Evolutionary conservation across 37 sponge, comb jelly and placozoan genomes (phyloP), one percentile per base, ranked within the genome.

Genomic region (Oopsacas minuta): DNA sequence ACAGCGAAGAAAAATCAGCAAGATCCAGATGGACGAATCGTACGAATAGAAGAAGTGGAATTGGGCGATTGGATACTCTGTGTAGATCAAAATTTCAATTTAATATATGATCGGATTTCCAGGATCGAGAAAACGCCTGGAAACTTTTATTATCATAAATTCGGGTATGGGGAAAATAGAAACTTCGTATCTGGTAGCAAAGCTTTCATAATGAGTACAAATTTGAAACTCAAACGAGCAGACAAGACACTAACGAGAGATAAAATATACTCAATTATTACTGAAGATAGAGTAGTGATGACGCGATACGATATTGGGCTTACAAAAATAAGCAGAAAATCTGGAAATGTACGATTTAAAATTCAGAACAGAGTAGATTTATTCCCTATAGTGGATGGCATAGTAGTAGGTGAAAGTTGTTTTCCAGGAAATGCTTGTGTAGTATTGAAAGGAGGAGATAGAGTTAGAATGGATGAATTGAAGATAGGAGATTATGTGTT

Each of bases 401-500:
- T 61, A 3, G 75, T 61, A 25, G 5, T 61, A 3, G 75, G 75
- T 25, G 75, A 61, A 61, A 3, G 32, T 61, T 61, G 75, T 61
- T 61, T 61, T 12, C 75, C 75, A 61, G 75, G 75, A 12, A 61
- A 61, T 61, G 75, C 75, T 7, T 32, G 75, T 20, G 75, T 61
- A 12, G 30, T 3, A 12, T 61, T 61, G 75, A 61, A 12, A 61
- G 75, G 75, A 61, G 75, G 75, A 61, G 75, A 61, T 25, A 61
- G 30, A 61, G 75, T 61, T 10, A 61, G 75, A 34, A 61, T 61
- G 75, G 75, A 61, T 61, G 75, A 61, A 61, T 10, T 61, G 75
- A 61, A 61, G 75, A 61, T 61, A 61, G 75, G 75, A 61, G 75
- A 61, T 34, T 61, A 61, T 34, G 75, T 61, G 75, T n/a, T 61